Base-by-base conservation (phyloP, 2,797 vertebrate species). In the Melanogrammus aeglefinus region DNA sequence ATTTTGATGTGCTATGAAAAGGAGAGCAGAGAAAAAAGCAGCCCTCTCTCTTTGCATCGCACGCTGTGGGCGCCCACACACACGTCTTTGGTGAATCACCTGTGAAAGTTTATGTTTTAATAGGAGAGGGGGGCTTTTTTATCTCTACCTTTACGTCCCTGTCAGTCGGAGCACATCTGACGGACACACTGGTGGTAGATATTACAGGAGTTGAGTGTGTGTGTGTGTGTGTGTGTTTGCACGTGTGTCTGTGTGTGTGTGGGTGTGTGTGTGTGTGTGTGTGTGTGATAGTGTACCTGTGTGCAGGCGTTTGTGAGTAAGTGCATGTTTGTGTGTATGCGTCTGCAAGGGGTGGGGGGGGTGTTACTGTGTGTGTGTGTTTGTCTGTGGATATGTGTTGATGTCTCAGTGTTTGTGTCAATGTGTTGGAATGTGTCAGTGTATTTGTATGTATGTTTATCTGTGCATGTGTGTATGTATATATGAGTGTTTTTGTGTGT, bases 1-100 rank as follows among this genome's bases (percentile, higher is more conserved):
- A 94, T 91, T 91, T 79, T 87, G 90, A 93, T 92, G 91, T 84
- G 78, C 82, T 1, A 82, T 91, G 4, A 14, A 33, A 71, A 31
- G 3, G n/a, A 63, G n/a, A 63, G 5, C 0, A 63, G 8, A 8
- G 8, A 8, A 63, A 63, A 93, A 93, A 88, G 66, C 73, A 81
- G 79, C 81, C 80, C 78, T 75, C 76, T 74, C 74, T 82, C 44
- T 1, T 51, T 83, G 73, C 57, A 7, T 24, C 0, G n/a, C 57
- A 8, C n/a, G n/a, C 21, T 21, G 57, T 24, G 57, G 57, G 57
- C n/a, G n/a, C 6, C 57, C 21, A 63, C 76, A 21, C 76, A 21
- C 0, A 51, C 66, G 81, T 73, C 73, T 74, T 29, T 38, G 79
- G 38, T 83, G 75, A 76, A 81, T 79, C 31, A 38, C 77, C 2